phyloP scores from a whole-genome alignment of 1,140 invertebrate genomes.

The Drosophila triauraria region DNA sequence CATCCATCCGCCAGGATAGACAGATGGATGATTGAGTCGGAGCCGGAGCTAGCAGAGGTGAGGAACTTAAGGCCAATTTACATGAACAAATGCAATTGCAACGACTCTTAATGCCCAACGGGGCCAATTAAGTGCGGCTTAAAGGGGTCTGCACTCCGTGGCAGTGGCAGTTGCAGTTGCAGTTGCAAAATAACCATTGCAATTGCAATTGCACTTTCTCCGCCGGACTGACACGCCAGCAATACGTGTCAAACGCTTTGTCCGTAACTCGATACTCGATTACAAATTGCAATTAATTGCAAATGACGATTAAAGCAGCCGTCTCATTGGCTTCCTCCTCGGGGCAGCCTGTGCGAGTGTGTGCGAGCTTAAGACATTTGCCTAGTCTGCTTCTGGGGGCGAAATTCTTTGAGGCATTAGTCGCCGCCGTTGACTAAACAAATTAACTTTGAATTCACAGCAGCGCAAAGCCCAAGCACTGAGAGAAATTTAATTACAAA shows the following conservation, averaged over 20 bases:
- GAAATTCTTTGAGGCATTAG: conserved; percentile 72
- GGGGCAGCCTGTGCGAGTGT: conserved; percentile 22
- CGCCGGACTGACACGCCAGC: neutral
- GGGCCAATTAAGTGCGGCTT: conserved; percentile 71
- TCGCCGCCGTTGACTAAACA: conserved; percentile 35
- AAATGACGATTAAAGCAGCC: conserved; percentile 76
- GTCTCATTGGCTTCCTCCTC: conserved; percentile 43
- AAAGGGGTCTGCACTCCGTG: conserved; percentile 25
- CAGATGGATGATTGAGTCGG: neutral
- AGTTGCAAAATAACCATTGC: conserved; percentile 6
- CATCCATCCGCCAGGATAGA: neutral
- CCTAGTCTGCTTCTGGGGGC: conserved; percentile 46
- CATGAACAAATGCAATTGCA: conserved; percentile 83
- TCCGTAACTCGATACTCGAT: conserved; percentile 79
- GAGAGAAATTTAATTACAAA: neutral
- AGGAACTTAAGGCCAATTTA: conserved; percentile 78
- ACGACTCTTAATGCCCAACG: conserved; percentile 66
- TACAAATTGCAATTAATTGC: conserved; percentile 85
- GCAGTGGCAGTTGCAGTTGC: conserved; percentile 4
- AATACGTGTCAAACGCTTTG: conserved; percentile 58
- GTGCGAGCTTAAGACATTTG: conserved; percentile 34
- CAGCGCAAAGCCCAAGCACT: conserved; percentile 14
- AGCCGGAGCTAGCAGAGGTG: conserved; percentile 29
- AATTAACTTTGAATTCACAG: conserved; percentile 52
- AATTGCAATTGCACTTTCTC: conserved; percentile 9